These are phyloP conservation scores for Rostratula benghalensis DNA, from an alignment of 2,113 vertebrate genomes.

Conservation along the genomic window DNA sequence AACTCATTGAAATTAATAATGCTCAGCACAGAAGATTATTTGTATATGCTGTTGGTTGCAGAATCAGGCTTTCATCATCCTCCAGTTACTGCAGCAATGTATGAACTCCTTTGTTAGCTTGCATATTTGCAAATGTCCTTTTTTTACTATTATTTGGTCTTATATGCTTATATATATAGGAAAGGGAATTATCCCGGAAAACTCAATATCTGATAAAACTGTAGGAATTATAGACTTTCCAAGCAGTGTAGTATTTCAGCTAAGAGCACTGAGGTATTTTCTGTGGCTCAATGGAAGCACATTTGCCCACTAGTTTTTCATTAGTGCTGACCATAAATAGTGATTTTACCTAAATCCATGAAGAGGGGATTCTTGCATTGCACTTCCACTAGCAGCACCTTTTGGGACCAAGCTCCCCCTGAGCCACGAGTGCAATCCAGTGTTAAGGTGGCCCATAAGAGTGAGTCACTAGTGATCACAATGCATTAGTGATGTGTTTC, in stretches of 20 bases:
- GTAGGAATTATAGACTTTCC: background rate
- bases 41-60: background rate
- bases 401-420: background rate
- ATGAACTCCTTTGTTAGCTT: background rate
- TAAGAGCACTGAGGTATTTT: background rate
- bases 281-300: background rate
- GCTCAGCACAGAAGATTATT: background rate
- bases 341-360: background rate
- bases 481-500: background rate
- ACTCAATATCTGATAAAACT: background rate
- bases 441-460: background rate
- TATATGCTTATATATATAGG: background rate
- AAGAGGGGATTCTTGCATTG: background rate
- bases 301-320: background rate
- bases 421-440: rapidly evolving
- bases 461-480: rapidly evolving
- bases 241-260: background rate
- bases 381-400: background rate
- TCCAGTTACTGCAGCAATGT: background rate
- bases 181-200: background rate
- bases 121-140: background rate
- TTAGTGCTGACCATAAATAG: background rate
- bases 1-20: background rate
- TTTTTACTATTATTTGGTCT: background rate
- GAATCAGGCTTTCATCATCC: background rate